These are phyloP conservation scores for Kuschelorhynchus macadamiae DNA, from an alignment of 2,888 invertebrate genomes.

Conservation along the genomic window DNA sequence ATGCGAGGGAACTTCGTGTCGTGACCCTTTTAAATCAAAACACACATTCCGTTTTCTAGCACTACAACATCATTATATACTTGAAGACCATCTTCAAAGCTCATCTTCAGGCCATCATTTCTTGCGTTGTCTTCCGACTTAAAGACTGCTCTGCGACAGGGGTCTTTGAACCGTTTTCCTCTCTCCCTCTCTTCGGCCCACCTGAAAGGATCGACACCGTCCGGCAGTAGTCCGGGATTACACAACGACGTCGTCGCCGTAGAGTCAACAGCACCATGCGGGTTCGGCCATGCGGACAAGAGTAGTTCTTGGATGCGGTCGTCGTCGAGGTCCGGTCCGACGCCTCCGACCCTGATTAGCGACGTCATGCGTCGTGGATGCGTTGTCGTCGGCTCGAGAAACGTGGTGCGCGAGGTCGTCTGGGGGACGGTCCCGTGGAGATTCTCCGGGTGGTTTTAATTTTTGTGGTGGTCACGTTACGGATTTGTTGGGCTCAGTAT, in stretches of 20 bases:
- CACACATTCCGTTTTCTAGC: constrained; percentile 34
- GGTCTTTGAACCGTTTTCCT: constrained; percentile 27
- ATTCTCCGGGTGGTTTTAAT: constrained; percentile 5
- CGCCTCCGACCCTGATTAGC: constrained; percentile 31
- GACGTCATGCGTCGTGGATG: constrained; percentile 34
- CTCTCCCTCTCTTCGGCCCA: constrained; percentile 25
- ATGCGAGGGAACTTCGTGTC: constrained; percentile 17
- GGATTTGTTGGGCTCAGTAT: constrained; percentile 45
- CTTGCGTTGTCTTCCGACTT: constrained; percentile 34
- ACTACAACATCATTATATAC: constrained; percentile 33
- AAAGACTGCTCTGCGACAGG: constrained; percentile 24
- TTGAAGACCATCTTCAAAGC: constrained; percentile 33
- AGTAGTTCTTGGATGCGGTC: constrained; percentile 25
- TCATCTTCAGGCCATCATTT: constrained; percentile 32
- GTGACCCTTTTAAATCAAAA: constrained; percentile 33
- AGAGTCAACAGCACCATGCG: constrained; percentile 30
- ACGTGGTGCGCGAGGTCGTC: constrained; percentile 18
- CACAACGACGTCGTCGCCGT: constrained; percentile 38
- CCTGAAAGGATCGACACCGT: constrained; percentile 19
- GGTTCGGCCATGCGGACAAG: constrained; percentile 31
- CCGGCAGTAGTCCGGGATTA: constrained; percentile 37
- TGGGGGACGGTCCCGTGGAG: constrained; percentile 16
- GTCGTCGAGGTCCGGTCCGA: constrained; percentile 24
- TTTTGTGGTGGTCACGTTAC: constrained; percentile 14
- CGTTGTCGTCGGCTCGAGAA: constrained; percentile 13